Base-by-base conservation (phyloP, 2,888 invertebrate genomes). In the Magallana nippona region DNA sequence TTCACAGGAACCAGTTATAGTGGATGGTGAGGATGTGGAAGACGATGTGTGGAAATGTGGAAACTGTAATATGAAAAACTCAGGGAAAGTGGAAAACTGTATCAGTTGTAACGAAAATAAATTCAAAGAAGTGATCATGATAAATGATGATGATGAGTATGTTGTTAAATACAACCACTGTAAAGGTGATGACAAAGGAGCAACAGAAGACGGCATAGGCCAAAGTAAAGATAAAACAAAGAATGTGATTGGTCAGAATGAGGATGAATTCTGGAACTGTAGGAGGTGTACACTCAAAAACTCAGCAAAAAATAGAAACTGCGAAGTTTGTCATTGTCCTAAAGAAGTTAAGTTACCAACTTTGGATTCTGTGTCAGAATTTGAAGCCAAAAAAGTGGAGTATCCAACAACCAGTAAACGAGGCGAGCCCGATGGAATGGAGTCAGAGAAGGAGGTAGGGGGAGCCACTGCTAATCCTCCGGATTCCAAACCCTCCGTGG, bases 211-310 rank as follows among this genome's bases (percentile, higher is more conserved):
- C 44, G 44, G 60, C 32, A 44, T 62, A 44, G 27, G 13, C 57
- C 55, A 78, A 78, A n/a, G n/a, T 19, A 78, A 19, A 19, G 78
- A 56, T 78, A 19, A n/a, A 78, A 55, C 78, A 78, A 55, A 78
- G 55, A 27, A 11, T 55, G 55, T 78, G 55, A 55, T 19, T 78
- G 81, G 32, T 44, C 58, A 44, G n/a, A 62, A 82, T 44, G 78
- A 81, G 13, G 78, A 56, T 19, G 82, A 82, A 5, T 55, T 63
- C 13, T 95, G 95, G 95, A 88, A 89, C 82, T 95, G 95, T 92
- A 95, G 95, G 89, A 96, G 96, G 91, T 97, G 97, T 93, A 97
- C 97, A 0, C 94, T 97, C 58, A 96, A 96, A 89, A 97, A 97
- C 94, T 95, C 96, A 82, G 95, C 95, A 0, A 95, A 95, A 55